Percentiles rank a stretch among this genome's conserved stretches.
These are phyloP conservation scores for Schizotus pectinicornis DNA, from an alignment of 2,888 invertebrate species.

Conservation along the genomic window DNA sequence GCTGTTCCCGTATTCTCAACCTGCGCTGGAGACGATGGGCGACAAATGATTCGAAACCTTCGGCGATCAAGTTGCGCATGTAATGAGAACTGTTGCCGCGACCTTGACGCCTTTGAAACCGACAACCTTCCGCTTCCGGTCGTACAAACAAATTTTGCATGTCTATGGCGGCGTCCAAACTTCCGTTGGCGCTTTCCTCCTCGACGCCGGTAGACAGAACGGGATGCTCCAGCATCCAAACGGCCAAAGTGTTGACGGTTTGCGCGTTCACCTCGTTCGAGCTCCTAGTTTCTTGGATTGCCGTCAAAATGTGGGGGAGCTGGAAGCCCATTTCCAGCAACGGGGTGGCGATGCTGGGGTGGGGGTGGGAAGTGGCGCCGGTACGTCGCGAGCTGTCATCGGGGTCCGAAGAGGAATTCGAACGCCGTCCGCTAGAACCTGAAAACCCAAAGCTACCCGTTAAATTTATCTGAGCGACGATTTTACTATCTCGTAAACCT, in stretches of 20 bases:
- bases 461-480: too few relatives aligned
- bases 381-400: constrained; percentile 42
- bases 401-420: constrained; percentile 41
- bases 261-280: constrained; percentile 55
- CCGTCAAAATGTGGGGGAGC: constrained; percentile 63
- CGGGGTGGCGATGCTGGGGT: constrained; percentile 58
- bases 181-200: constrained; percentile 7
- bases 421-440: constrained; percentile 9
- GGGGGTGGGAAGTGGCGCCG: constrained; percentile 48
- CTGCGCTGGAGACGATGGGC: neutral
- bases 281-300: constrained; percentile 56
- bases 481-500: too few relatives aligned
- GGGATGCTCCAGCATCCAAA: constrained; percentile 70
- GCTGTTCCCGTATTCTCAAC: neutral
- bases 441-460: too few relatives aligned
- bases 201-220: constrained; percentile 50
- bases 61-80: constrained; percentile 18
- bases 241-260: constrained; percentile 65
- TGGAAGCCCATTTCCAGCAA: constrained; percentile 70
- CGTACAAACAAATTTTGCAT: too few relatives aligned
- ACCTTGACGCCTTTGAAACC: neutral
- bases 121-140: neutral
- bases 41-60: constrained; percentile 4
- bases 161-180: neutral
- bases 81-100: neutral